These are phyloP conservation scores for Penaeus vannamei DNA, from an alignment of 1,140 invertebrate genomes.

Conservation along the genomic window DNA sequence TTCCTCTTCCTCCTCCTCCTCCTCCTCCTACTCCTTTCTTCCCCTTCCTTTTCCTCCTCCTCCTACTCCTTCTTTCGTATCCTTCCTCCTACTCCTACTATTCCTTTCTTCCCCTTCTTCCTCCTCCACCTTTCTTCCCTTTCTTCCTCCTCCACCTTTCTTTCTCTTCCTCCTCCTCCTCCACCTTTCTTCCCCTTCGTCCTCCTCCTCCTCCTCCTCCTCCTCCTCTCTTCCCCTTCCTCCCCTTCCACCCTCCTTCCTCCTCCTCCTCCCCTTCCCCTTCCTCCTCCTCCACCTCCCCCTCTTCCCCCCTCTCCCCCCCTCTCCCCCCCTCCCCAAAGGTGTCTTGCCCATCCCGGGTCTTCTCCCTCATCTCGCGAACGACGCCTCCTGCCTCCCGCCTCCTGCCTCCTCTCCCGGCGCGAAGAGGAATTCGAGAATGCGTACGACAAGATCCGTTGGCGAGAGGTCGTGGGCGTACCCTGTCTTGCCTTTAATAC, in stretches of 20 bases:
- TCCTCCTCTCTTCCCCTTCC: no score
- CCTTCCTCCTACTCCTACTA: background rate
- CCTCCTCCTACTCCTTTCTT: background rate
- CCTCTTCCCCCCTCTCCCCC: no score
- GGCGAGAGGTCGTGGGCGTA: no score
- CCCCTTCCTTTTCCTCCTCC: background rate
- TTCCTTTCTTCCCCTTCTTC: background rate
- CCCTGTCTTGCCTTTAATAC: no score
- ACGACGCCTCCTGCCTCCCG: no score
- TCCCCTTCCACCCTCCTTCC: background rate
- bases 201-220: background rate
- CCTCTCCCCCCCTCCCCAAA: background rate
- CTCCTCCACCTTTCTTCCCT: background rate
- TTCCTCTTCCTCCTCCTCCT: background rate
- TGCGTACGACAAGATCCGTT: no score
- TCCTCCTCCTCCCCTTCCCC: no score
- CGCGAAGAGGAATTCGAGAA: no score
- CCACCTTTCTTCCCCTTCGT: background rate
- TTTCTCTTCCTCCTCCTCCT: background rate
- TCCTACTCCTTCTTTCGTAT: no score
- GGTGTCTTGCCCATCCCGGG: no score
- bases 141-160: background rate
- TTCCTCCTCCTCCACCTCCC: background rate
- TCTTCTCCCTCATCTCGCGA: no score
- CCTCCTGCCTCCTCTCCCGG: no score